Evolutionary conservation across 2,113 vertebrate genomes (phyloP), one percentile per base, ranked within the genome.

Genomic region (Oreotrochilus melanogaster): DNA sequence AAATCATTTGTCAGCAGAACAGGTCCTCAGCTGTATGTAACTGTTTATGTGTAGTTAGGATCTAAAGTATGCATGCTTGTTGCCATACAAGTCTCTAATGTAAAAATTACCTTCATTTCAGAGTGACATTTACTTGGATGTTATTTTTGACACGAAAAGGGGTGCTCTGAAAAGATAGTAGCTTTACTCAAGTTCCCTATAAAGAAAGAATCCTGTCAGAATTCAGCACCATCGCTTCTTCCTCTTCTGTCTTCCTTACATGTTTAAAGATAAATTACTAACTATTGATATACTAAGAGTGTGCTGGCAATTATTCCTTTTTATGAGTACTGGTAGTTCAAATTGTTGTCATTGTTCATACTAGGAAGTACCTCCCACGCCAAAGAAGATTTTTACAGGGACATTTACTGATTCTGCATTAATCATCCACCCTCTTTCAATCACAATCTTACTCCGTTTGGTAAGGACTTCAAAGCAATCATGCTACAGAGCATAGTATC

Each of bases 1-100:
- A 94, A 95, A 72, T 96, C 39, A 9, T 95, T 94, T 97, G 88
- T 97, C 96, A 92, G 58, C 81, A 18, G 45, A 93, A 43, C 14
- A 25, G 73, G 92, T 94, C 69, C 28, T 96, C 69, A 39, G 83
- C 78, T 83, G 70, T 78, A 89, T 93, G 83, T 81, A 91, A 56
- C 71, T 91, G 73, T 86, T 79, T 86, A 71, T 61, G 42, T 72
- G 39, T 50, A 86, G 69, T 31, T 37, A 66, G 75, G 86, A 70
- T 69, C 91, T 96, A 66, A 87, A 64, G 73, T 89, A 74, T 87
- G 53, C 24, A 10, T 66, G 70, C 30, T n/a, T 83, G 43, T 64
- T 89, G 80, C 66, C 76, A 24, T 95, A 45, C 79, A 53, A 31
- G 78, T 90, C 67, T 79, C 86, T 80, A 67, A 78, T 64, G 37